Base-by-base conservation (phyloP, 2,113 vertebrate species). In the Pagrus major region DNA sequence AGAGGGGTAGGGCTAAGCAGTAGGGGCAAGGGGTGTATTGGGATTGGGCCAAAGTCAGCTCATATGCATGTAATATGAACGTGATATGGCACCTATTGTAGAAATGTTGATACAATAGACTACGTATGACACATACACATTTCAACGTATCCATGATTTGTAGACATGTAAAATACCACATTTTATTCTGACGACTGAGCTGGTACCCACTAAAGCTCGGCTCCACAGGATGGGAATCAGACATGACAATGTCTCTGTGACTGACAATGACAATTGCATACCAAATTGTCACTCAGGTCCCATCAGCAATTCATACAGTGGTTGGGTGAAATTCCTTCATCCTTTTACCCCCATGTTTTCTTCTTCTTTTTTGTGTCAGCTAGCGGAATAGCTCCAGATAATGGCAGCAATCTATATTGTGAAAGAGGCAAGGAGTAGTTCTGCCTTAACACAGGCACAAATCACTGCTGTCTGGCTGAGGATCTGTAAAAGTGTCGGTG, bases 351-450 rank as follows among this genome's bases (percentile, higher is more conserved):
- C 69, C 51, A 60, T 92, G 90, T 92, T 91, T 91, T 87, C 88
- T 69, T 71, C 76, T 59, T 82, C 71, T 82, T 84, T 72, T 84
- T 76, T 81, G 81, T 75, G 72, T 73, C 83, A 89, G 75, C 86
- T 86, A 59, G 84, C 89, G 85, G 91, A 95, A 94, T 92, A 80
- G 91, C 68, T 89, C 79, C 74, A 81, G 85, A 92, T 95, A 95
- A 94, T 94, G 88, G 91, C 85, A 86, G 88, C 91, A 93, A 93
- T 94, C 91, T 92, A 84, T 93, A 94, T 76, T 86, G 88, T 91
- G 90, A 90, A 91, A 90, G 89, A 90, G 84, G 84, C 79, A 83
- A 84, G 66, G 76, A 86, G 71, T 73, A 69, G 83, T 86, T 91
- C 78, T 72, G 78, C 86, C 76, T 92, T 85, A 90, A 87, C 85